These are phyloP conservation scores for Cynocephalus volans DNA, from an alignment of 2,113 vertebrate species.

Conservation along the genomic window DNA sequence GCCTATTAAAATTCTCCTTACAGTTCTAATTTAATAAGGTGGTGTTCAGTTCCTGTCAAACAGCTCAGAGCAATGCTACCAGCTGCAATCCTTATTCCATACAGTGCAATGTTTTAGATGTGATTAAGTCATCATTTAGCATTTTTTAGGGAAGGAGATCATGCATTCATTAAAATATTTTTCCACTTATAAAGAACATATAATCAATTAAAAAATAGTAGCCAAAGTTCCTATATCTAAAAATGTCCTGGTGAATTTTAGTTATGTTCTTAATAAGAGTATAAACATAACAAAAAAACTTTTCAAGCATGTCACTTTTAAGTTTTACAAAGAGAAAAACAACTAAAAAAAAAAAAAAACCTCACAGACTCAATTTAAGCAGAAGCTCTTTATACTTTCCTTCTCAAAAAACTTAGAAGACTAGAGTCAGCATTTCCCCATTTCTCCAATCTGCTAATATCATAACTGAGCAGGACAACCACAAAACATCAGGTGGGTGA, in stretches of 20 bases:
- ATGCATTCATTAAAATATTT: constrained; percentile 53
- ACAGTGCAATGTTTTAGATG: constrained; percentile 52
- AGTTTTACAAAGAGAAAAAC: constrained; percentile 51
- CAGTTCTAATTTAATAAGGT: constrained; percentile 75
- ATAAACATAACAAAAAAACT: constrained; percentile 40
- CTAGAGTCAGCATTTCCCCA: neutral
- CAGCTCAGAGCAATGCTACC: constrained; percentile 55
- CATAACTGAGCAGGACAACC: neutral
- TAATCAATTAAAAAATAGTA: neutral
- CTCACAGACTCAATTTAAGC: neutral
- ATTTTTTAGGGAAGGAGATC: constrained; percentile 33
- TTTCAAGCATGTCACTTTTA: neutral
- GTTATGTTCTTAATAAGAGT: constrained; percentile 35
- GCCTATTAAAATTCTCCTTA: constrained; percentile 70
- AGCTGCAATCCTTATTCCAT: constrained; percentile 45
- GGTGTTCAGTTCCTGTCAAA: constrained; percentile 65
- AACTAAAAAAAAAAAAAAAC: neutral
- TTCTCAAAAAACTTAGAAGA: neutral
- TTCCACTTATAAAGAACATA: constrained; percentile 49
- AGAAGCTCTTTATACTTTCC: neutral
- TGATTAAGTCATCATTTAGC: constrained; percentile 61
- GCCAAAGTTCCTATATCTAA: constrained; percentile 11
- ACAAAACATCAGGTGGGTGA: neutral
- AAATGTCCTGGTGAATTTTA: constrained; percentile 55
- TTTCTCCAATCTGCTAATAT: neutral